These are phyloP conservation scores for Drosophila sproati DNA, from an alignment of 1,140 invertebrate species.

Conservation along the genomic window DNA sequence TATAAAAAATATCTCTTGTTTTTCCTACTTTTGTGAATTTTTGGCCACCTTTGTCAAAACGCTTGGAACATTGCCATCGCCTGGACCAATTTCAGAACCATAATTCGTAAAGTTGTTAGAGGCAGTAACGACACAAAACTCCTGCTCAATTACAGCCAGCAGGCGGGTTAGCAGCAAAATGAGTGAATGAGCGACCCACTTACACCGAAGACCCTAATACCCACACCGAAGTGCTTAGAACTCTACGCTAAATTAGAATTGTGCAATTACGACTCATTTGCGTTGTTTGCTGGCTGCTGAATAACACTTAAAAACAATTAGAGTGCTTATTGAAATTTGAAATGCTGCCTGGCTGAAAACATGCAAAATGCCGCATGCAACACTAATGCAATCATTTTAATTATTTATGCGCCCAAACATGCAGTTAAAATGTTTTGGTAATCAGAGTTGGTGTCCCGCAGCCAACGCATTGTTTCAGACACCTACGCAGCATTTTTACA, in stretches of 20 bases:
- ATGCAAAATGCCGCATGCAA: conserved; percentile 57
- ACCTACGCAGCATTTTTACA: background rate
- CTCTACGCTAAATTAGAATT: conserved; percentile 79
- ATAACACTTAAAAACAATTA: conserved; percentile 84
- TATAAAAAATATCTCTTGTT: too few species aligned
- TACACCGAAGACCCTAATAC: conserved; percentile 13
- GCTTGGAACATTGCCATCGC: conserved; percentile 1
- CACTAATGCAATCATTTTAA: conserved; percentile 72
- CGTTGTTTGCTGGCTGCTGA: conserved; percentile 51
- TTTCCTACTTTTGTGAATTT: background rate
- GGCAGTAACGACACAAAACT: conserved; percentile 12
- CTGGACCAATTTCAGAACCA: conserved; percentile 12
- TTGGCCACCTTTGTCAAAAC: background rate
- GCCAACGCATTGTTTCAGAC: background rate
- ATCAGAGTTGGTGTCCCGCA: conserved; percentile 29
- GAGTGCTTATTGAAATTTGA: conserved; percentile 79
- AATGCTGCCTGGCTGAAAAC: conserved; percentile 44
- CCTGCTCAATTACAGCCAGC: conserved; percentile 47
- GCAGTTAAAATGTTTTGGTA: conserved; percentile 69
- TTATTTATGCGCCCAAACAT: conserved; percentile 72
- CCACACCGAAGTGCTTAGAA: conserved; percentile 50
- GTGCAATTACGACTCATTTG: conserved; percentile 83
- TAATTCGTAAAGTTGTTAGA: conserved; percentile 28
- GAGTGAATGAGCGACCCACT: conserved; percentile 31
- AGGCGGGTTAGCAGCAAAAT: conserved; percentile 27